Evolutionary conservation across 2,113 vertebrate species (phyloP), one percentile per base, ranked within the genome.

Genomic region (Pteropus alecto): DNA sequence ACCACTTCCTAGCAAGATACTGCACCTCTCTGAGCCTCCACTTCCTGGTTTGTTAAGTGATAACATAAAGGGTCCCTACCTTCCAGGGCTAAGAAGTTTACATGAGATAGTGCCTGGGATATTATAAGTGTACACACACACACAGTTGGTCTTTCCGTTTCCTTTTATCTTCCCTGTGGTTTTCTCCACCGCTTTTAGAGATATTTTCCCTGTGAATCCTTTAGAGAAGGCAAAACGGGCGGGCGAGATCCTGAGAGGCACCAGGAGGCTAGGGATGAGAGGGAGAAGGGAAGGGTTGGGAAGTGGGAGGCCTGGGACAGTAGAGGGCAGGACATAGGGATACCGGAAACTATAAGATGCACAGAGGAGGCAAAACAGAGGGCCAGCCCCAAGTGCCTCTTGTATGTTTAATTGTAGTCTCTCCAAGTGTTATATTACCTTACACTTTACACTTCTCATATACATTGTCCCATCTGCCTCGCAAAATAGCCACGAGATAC

Each of bases 101-200:
- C 3, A 7, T 10, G 63, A 65, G 38, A 30, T 12, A 65, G 51
- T 41, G 28, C 41, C n/a, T 26, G 41, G 30, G 4, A 38, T 43
- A 4, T 2, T 54, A 16, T 10, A 3, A 5, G 3, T 43, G 3
- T 24, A 19, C 28, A 4, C 1, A 43, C 19, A 15, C 16, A 5
- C n/a, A 22, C 3, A 51, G 51, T 51, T 51, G 51, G 51, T 51
- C 51, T 51, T 16, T 73, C 24, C 43, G 46, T 74, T 86, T 18
- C 35, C 60, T 84, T 48, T 63, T 33, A 7, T 16, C 14, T 93
- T 70, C 43, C 67, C 30, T 56, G 30, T 33, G 11, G 41, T 56
- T 82, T 63, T 82, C 41, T 38, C 76, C 38, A 33, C 3, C n/a
- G 33, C 7, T 26, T 35, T 86, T 70, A 51, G 4, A 77, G 46